These are phyloP conservation scores for Sturnira hondurensis DNA, from an alignment of 2,113 vertebrate species.

Conservation along the genomic window DNA sequence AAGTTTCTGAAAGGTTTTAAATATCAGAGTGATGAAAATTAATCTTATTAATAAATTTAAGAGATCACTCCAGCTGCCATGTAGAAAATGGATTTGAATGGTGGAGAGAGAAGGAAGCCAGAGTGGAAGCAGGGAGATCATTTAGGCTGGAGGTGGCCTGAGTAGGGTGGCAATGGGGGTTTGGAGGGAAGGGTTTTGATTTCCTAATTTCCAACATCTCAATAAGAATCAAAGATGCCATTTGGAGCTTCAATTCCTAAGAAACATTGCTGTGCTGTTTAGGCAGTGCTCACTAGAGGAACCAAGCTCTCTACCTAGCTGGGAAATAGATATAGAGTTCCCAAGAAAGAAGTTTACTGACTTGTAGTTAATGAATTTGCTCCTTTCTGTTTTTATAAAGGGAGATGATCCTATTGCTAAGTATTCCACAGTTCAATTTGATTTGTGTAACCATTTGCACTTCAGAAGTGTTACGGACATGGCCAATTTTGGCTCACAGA, in stretches of 20 bases:
- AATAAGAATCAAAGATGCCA: neutral
- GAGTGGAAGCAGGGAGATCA: neutral
- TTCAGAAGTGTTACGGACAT: neutral
- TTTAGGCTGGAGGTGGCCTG: neutral
- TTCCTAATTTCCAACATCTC: neutral
- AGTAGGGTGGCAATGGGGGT: neutral
- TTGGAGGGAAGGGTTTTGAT: neutral
- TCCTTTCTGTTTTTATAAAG: slow-evolving; percentile 39
- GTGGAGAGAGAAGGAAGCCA: neutral
- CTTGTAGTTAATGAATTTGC: neutral
- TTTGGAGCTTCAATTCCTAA: neutral
- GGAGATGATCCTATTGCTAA: slow-evolving; percentile 1
- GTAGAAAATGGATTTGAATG: neutral
- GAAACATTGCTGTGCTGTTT: neutral
- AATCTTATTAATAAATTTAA: neutral
- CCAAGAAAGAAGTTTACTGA: neutral
- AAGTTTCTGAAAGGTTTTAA: neutral
- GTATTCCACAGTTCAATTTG: slow-evolving; percentile 32
- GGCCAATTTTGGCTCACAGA: slow-evolving; percentile 24
- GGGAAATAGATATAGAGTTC: neutral
- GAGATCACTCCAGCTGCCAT: neutral
- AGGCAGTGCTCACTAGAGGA: neutral
- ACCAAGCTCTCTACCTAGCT: neutral
- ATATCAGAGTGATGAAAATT: neutral
- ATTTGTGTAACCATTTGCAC: slow-evolving; percentile 40